Evolutionary conservation across 2,113 vertebrate species (phyloP).

Genomic region (Cygnus atratus): DNA sequence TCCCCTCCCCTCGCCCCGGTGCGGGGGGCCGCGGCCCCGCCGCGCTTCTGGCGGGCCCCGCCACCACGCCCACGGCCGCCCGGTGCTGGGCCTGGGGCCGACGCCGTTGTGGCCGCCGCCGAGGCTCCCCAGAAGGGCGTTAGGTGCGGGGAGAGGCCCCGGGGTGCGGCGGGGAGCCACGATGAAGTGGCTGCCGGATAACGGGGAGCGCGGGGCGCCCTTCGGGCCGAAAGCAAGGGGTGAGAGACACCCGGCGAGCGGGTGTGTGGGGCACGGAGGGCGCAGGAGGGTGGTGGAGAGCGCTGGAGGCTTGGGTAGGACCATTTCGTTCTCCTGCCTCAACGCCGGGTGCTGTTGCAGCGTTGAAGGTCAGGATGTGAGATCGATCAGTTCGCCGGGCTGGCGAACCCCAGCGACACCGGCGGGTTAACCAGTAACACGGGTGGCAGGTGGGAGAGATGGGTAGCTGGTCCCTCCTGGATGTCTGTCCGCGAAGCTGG

Average conservation of each 20-base stretch:
- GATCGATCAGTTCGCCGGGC: neutral
- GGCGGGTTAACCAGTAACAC: neutral
- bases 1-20: neutral
- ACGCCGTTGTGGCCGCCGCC: no score
- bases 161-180: neutral
- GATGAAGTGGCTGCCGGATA: neutral
- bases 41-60: no score
- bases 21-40: neutral
- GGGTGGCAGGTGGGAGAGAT: neutral
- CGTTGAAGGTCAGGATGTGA: neutral
- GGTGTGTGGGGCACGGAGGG: fast-evolving
- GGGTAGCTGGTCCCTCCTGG: fast-evolving
- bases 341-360: neutral
- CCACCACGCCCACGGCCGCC: neutral
- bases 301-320: neutral
- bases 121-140: no score
- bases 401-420: neutral
- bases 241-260: fast-evolving
- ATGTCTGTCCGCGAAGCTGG: fast-evolving
- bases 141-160: no score
- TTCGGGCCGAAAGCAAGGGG: neutral
- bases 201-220: neutral
- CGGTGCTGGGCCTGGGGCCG: neutral
- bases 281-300: no score
- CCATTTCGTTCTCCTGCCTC: neutral